These are phyloP conservation scores for Chaenocephalus aceratus DNA, from an alignment of 2,113 vertebrate genomes.

Conservation along the genomic window DNA sequence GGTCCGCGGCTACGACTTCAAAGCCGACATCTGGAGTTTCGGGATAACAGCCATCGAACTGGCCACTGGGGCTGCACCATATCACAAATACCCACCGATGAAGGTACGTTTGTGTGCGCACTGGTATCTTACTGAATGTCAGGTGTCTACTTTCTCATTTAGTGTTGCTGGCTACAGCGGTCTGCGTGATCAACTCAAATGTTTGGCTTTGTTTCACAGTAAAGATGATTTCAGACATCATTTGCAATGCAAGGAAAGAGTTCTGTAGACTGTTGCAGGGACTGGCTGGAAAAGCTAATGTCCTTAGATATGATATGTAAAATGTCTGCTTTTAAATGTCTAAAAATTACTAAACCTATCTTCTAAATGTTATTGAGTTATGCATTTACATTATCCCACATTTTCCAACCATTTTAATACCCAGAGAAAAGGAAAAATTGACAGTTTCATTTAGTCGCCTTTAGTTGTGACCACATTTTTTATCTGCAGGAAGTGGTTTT, in stretches of 20 bases:
- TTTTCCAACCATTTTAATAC: too few relatives aligned
- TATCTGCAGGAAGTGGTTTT: too few relatives aligned
- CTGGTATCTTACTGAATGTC: neutral
- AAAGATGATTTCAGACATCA: neutral
- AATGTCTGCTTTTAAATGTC: too few relatives aligned
- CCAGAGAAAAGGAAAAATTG: too few relatives aligned
- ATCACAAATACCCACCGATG: constrained; percentile 99
- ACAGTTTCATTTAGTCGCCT: too few relatives aligned
- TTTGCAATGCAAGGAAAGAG: neutral
- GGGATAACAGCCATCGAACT: constrained; percentile 99
- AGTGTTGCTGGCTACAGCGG: neutral
- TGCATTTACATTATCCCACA: too few relatives aligned
- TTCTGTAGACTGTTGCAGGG: neutral
- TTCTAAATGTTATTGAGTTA: too few relatives aligned
- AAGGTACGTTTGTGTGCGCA: constrained; percentile 83
- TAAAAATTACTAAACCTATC: too few relatives aligned
- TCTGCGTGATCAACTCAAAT: neutral
- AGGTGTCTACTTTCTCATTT: neutral
- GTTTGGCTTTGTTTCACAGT: neutral
- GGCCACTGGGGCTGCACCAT: constrained; percentile 96
- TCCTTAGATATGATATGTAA: too few relatives aligned
- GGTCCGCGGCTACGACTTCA: constrained; percentile 98
- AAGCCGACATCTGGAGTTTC: constrained; percentile 99
- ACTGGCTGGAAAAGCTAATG: too few relatives aligned
- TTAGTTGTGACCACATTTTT: too few relatives aligned